Conservation (phyloP, 2,888 invertebrate genomes). For the Pseudococcus longispinus region DNA sequence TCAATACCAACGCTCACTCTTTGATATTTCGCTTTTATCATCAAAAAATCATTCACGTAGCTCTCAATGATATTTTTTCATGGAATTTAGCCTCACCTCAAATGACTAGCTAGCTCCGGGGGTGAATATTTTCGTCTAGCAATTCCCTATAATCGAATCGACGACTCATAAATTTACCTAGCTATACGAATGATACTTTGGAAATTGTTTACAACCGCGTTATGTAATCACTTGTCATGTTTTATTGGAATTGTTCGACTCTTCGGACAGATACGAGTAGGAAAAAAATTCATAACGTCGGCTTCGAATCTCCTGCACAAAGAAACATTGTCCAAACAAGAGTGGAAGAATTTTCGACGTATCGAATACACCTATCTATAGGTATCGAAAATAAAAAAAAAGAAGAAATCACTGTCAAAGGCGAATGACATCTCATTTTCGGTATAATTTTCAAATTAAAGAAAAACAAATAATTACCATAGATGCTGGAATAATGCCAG, state of each 20-base stretch:
- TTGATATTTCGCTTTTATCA: too few relatives aligned
- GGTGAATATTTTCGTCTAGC: too few relatives aligned
- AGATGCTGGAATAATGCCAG: not conserved
- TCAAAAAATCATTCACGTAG: too few relatives aligned
- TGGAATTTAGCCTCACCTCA: too few relatives aligned
- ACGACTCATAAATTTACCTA: not conserved
- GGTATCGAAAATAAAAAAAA: not conserved
- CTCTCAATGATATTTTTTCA: too few relatives aligned
- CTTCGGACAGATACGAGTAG: not conserved
- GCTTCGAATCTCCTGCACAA: not conserved
- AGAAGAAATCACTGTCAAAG: not conserved
- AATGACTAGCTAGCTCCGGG: too few relatives aligned
- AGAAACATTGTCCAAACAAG: slow-evolving; percentile 22
- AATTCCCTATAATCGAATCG: not conserved
- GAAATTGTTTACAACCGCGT: not conserved
- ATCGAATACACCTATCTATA: too few relatives aligned
- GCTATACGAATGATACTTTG: not conserved
- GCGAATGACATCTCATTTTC: slow-evolving; percentile 13
- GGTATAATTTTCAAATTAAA: not conserved
- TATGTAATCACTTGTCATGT: slow-evolving; percentile 4
- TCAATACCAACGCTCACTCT: too few relatives aligned
- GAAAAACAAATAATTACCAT: slow-evolving; percentile 31
- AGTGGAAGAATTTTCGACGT: not conserved
- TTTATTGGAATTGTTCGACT: not conserved
- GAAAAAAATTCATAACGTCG: not conserved